Percentiles rank a stretch among this genome's conserved stretches.
Conservation (phyloP, 2,797 vertebrate species). For the Arnoldichthys spilopterus region DNA sequence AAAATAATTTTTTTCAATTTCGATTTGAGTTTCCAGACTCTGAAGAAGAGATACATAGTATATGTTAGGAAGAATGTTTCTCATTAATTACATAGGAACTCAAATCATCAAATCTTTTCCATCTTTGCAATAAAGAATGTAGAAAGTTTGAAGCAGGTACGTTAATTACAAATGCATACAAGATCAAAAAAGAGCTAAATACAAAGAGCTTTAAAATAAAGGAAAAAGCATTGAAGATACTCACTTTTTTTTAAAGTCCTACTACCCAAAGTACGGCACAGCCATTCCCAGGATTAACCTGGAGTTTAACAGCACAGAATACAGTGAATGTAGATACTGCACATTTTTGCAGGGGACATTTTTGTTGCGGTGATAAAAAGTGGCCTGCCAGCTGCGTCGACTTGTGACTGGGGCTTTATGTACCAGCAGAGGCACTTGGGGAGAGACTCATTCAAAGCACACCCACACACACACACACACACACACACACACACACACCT, state of each 20-base stretch:
- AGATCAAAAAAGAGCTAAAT: not conserved
- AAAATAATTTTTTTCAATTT: slow-evolving; percentile 62
- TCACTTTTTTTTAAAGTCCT: not conserved
- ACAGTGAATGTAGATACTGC: slow-evolving; percentile 18
- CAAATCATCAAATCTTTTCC: not conserved
- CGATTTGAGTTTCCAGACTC: slow-evolving; percentile 51
- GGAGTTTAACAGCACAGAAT: slow-evolving; percentile 9
- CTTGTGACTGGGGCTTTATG: slow-evolving; percentile 24
- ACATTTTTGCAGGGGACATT: slow-evolving; percentile 10
- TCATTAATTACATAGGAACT: slow-evolving; percentile 2
- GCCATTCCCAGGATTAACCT: not conserved
- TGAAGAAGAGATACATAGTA: slow-evolving; percentile 3
- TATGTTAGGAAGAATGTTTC: not conserved
- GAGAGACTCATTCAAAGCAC: slow-evolving; percentile 27
- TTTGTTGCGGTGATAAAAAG: slow-evolving; percentile 26
- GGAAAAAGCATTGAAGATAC: slow-evolving; percentile 1
- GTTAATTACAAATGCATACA: not conserved
- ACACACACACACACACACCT: too few relatives aligned
- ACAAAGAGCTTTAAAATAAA: slow-evolving; percentile 1
- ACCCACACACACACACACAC: slow-evolving; percentile 9
- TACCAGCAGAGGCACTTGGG: slow-evolving; percentile 12
- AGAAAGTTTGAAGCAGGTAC: not conserved
- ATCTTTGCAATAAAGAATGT: not conserved
- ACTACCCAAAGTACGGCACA: not conserved
- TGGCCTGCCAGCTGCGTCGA: slow-evolving; percentile 27